These are phyloP conservation scores for Pungitius pungitius DNA, from an alignment of 2,113 vertebrate species.

Conservation along the genomic window DNA sequence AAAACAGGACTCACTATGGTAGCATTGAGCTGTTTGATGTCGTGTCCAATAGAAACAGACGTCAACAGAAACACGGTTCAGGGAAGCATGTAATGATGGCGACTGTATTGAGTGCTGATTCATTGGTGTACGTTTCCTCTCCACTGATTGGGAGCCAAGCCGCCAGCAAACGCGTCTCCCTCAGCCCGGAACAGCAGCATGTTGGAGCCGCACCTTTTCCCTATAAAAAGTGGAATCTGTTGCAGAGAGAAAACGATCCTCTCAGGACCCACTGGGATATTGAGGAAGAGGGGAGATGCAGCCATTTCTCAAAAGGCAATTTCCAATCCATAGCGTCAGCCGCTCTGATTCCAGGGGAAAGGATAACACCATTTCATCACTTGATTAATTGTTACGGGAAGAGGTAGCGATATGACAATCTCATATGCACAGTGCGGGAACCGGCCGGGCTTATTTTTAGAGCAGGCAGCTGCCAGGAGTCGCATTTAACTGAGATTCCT, in stretches of 20 bases:
- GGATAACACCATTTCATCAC: slow-evolving; percentile 68
- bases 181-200: slow-evolving; percentile 48
- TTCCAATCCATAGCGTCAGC: slow-evolving; percentile 63
- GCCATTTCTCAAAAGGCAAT: slow-evolving; percentile 73
- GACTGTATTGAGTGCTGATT: slow-evolving; percentile 34
- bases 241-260: slow-evolving; percentile 43
- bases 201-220: slow-evolving; percentile 20
- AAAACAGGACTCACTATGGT: neutral
- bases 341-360: slow-evolving; percentile 63
- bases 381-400: slow-evolving; percentile 80
- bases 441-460: slow-evolving; percentile 75
- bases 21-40: neutral
- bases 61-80: neutral
- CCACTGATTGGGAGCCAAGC: slow-evolving; percentile 47
- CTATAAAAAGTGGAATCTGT: slow-evolving; percentile 38
- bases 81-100: slow-evolving; percentile 21
- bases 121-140: slow-evolving; percentile 34
- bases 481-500: slow-evolving; percentile 51
- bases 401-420: slow-evolving; percentile 74
- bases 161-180: slow-evolving; percentile 35
- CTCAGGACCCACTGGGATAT: slow-evolving; percentile 59
- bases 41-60: slow-evolving; percentile 10
- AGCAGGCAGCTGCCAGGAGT: slow-evolving; percentile 61
- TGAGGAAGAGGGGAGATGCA: slow-evolving; percentile 44
- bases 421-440: slow-evolving; percentile 71